Conservation (phyloP, 2,113 vertebrate genomes). For the Anoplopoma fimbria region DNA sequence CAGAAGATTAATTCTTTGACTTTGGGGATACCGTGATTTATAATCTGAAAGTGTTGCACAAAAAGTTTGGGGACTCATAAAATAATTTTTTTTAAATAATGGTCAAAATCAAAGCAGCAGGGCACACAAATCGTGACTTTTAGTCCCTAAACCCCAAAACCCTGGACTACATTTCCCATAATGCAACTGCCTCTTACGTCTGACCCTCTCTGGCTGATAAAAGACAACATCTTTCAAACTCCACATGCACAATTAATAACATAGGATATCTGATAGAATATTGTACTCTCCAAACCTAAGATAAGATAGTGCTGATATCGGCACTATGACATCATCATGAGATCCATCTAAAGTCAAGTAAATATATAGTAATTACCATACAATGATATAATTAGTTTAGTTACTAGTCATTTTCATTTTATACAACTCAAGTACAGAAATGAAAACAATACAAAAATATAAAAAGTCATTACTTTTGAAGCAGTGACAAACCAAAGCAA, state of each 20-base stretch:
- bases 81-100: too few species aligned
- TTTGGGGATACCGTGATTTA: too few species aligned
- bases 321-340: background rate
- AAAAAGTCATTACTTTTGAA: background rate
- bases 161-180: background rate
- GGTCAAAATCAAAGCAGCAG: too few species aligned
- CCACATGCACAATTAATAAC: background rate
- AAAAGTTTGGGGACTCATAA: too few species aligned
- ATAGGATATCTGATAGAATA: background rate
- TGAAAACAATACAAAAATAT: background rate
- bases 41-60: too few species aligned
- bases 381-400: too few species aligned
- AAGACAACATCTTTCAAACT: background rate
- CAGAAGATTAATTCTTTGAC: too few species aligned
- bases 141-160: background rate
- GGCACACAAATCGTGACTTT: too few species aligned
- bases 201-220: background rate
- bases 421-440: background rate
- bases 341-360: background rate
- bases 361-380: background rate
- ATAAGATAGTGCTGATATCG: background rate
- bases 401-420: background rate
- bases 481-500: background rate
- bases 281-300: background rate
- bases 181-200: background rate